Percentiles rank a stretch among this genome's conserved stretches.
These are phyloP conservation scores for Chionis minor DNA, from an alignment of 2,113 vertebrate species.

Conservation along the genomic window DNA sequence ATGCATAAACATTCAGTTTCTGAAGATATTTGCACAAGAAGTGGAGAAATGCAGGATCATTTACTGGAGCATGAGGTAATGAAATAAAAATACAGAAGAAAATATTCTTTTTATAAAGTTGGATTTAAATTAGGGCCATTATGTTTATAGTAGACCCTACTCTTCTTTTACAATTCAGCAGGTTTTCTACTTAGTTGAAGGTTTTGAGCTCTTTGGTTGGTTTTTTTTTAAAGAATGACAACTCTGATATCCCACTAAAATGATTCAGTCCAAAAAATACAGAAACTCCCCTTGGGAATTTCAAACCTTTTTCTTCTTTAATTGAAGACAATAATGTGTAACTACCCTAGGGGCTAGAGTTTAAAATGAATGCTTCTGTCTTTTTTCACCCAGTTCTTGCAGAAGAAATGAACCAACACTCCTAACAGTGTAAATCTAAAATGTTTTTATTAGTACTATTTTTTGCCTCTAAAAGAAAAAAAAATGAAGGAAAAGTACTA, in stretches of 20 bases:
- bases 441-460: background rate
- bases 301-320: background rate
- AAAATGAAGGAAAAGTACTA: background rate
- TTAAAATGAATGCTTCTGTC: conserved; percentile 28
- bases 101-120: background rate
- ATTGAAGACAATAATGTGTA: conserved; percentile 28
- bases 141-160: background rate
- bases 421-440: background rate
- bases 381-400: background rate
- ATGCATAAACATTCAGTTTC: background rate
- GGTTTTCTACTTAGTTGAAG: background rate
- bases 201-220: background rate
- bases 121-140: background rate
- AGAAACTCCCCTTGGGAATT: background rate
- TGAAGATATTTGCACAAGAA: background rate
- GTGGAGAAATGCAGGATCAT: background rate
- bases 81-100: background rate
- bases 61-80: background rate
- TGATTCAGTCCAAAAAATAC: background rate
- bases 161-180: background rate
- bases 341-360: background rate
- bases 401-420: background rate
- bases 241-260: background rate
- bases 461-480: background rate
- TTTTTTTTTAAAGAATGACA: background rate